Conservation (phyloP, 1,140 invertebrate genomes). For the Alviniconcha marisindica region DNA sequence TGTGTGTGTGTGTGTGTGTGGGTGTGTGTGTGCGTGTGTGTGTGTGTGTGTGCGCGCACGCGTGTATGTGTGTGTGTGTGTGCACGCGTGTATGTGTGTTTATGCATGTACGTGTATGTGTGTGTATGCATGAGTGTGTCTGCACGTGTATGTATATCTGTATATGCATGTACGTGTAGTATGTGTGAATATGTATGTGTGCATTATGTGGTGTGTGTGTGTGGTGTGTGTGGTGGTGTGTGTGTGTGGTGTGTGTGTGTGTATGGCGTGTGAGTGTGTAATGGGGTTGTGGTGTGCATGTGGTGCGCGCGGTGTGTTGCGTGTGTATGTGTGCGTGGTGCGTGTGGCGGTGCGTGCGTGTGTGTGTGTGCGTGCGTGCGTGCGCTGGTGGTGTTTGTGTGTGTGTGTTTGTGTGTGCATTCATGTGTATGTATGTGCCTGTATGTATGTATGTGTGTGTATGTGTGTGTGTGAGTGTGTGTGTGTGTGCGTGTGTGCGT, state of each 20-base stretch:
- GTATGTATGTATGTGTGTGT: background rate
- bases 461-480: background rate
- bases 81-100: background rate
- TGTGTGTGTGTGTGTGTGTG: background rate
- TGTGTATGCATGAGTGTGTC: background rate
- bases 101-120: background rate
- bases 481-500: conserved; percentile 8
- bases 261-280: too few relatives aligned
- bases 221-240: too few relatives aligned
- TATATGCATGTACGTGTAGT: too few relatives aligned
- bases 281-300: too few relatives aligned
- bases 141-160: too few relatives aligned
- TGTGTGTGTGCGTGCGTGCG: background rate
- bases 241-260: too few relatives aligned
- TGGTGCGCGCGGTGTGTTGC: too few relatives aligned
- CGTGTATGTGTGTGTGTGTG: background rate
- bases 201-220: too few relatives aligned
- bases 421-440: background rate
- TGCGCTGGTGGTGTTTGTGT: background rate
- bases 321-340: too few relatives aligned
- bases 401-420: background rate
- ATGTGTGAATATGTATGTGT: too few relatives aligned
- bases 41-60: background rate
- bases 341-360: background rate
- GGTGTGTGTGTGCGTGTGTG: background rate